Conservation (phyloP, 92 coral and sea anemone species). For the Zoanthus solanderi region DNA sequence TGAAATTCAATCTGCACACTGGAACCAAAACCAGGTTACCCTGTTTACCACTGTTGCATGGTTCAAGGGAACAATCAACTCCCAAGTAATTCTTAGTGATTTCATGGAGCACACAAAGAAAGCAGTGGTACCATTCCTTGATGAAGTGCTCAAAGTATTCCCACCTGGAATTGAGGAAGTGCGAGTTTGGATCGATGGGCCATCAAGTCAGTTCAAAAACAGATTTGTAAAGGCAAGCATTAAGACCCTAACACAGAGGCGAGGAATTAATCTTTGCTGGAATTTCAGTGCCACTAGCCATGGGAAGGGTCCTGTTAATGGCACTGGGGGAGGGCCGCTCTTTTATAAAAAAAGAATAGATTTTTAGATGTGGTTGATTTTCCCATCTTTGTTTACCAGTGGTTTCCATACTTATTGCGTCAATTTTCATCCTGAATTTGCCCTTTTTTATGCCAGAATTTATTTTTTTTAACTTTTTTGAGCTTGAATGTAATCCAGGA, state of each 20-base stretch:
- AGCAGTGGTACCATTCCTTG: conserved; percentile 57
- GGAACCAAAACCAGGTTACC: conserved; percentile 66
- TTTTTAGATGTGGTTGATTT: no score
- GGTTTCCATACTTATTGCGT: no score
- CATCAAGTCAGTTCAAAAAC: conserved; percentile 61
- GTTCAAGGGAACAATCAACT: conserved; percentile 49
- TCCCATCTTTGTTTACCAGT: no score
- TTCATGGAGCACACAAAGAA: conserved; percentile 62
- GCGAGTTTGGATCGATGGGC: conserved; percentile 64
- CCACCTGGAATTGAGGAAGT: conserved; percentile 49
- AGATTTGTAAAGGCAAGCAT: conserved; percentile 54
- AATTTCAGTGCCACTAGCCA: conserved; percentile 58
- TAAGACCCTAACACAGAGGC: conserved; percentile 45
- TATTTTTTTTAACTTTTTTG: no score
- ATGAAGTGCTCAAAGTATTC: conserved; percentile 49
- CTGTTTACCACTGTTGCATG: conserved; percentile 62
- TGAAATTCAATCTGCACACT: conserved; percentile 61
- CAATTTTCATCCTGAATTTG: no score
- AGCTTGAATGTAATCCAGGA: no score
- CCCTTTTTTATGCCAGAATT: no score
- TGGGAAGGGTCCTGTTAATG: conserved; percentile 58
- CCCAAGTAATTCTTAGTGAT: conserved; percentile 56
- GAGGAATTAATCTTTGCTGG: conserved; percentile 38
- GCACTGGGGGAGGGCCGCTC: conserved; percentile 53
- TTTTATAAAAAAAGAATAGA: no score